Conservation (phyloP, 1,140 invertebrate genomes). For the Leptestheria dahalacensis region DNA sequence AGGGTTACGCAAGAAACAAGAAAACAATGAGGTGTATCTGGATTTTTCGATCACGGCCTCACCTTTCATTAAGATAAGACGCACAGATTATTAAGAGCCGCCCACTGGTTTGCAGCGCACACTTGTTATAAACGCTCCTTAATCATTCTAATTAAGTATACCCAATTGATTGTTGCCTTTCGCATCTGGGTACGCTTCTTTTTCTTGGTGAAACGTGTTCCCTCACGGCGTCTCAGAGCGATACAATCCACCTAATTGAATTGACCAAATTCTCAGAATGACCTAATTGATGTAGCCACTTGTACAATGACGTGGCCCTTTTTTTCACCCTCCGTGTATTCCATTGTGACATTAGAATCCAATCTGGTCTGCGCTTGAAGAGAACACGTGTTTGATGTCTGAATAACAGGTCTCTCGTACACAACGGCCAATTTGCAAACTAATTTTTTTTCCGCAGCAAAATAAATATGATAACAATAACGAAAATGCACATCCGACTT, state of each 20-base stretch:
- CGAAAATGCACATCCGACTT: background rate
- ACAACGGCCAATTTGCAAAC: background rate
- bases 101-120: too few species aligned
- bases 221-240: too few species aligned
- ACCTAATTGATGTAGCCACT: background rate
- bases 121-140: too few species aligned
- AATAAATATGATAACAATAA: background rate
- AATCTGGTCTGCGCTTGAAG: background rate
- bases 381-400: background rate
- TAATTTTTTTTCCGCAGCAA: background rate
- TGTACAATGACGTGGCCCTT: background rate
- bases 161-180: background rate
- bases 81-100: too few species aligned
- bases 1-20: too few species aligned
- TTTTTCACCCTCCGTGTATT: background rate
- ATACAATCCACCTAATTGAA: background rate
- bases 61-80: too few species aligned
- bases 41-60: too few species aligned
- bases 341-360: background rate
- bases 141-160: background rate
- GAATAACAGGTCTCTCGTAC: background rate
- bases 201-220: too few species aligned
- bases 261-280: background rate
- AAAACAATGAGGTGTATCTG: too few species aligned
- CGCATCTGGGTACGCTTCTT: background rate